phyloP scores from a whole-genome alignment of 2,888 invertebrate genomes.

The Apodemia hepburni region DNA sequence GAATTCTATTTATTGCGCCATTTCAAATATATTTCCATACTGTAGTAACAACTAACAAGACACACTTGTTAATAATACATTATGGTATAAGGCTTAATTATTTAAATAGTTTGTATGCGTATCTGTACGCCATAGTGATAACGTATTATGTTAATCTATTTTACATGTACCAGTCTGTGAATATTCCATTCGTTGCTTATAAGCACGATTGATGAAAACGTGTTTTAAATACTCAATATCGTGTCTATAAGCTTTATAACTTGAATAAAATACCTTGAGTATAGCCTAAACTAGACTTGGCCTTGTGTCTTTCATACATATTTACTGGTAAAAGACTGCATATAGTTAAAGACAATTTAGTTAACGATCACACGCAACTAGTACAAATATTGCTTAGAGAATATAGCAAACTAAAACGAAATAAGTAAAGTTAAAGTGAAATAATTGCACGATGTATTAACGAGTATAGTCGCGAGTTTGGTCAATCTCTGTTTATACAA shows the following conservation, averaged over 20 bases:
- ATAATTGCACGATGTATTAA: too few relatives aligned
- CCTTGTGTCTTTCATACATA: too few relatives aligned
- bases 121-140: conserved; percentile 3
- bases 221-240: background rate
- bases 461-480: too few relatives aligned
- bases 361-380: too few relatives aligned
- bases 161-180: conserved; percentile 4
- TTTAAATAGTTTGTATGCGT: background rate
- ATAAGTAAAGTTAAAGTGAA: too few relatives aligned
- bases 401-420: too few relatives aligned
- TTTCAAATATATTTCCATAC: background rate
- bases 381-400: too few relatives aligned
- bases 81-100: background rate
- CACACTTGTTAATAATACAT: conserved; percentile 1
- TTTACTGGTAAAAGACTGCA: too few relatives aligned
- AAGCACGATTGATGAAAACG: conserved; percentile 1
- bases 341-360: too few relatives aligned
- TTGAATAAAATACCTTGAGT: too few relatives aligned
- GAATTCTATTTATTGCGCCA: background rate
- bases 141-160: conserved; percentile 2
- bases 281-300: too few relatives aligned
- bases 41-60: background rate
- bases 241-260: background rate
- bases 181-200: background rate
- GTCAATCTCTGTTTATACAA: too few relatives aligned